Base-by-base conservation (phyloP, 2,888 invertebrate genomes). In the Fabriciana adippe region DNA sequence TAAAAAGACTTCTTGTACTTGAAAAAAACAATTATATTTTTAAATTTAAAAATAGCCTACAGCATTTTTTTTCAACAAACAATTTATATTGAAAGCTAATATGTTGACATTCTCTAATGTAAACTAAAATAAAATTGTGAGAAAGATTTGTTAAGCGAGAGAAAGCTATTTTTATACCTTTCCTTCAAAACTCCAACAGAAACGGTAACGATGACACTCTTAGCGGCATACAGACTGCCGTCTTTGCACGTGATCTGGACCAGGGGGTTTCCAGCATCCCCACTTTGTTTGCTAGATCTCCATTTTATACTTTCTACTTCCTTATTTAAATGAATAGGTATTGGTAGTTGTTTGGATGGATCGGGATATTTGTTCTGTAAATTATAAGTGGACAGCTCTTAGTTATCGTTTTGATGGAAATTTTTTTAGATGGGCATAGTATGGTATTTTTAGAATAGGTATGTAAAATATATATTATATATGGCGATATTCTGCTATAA, bases 121-220 rank as follows among this genome's bases (percentile, higher is more conserved):
- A 26, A 26, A 26, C 4, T 3, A 26, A 26, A 26, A 26, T 3
- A 26, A 26, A 26, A 3, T 26, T 0, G 2, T 26, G 21, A 35
- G 35, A 6, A 35, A 35, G 35, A 6, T 35, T 35, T 35, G 1
- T 6, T 35, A 35, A 6, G 35, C 35, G 35, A 35, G 35, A 1
- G 35, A 35, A 1, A 31, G 31, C 35, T 8, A 6, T 35, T 11
- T 8, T 41, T 41, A 41, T 60, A 92, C 93, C 85, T 87, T 60
- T 94, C 93, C 78, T 96, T 95, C 64, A 96, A 82, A 60, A 95
- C 95, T 2, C 95, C 96, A 6, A 96, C 80, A 3, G 96, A 94
- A 0, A 94, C 86, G 0, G 96, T 96, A 15, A 95, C 91, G 70
- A 96, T 93, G 5, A 95, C 94, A 78, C 95, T 94, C 72, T 94